These are phyloP conservation scores for Ceratina australensis DNA, from an alignment of 1,140 invertebrate genomes.

Conservation along the genomic window DNA sequence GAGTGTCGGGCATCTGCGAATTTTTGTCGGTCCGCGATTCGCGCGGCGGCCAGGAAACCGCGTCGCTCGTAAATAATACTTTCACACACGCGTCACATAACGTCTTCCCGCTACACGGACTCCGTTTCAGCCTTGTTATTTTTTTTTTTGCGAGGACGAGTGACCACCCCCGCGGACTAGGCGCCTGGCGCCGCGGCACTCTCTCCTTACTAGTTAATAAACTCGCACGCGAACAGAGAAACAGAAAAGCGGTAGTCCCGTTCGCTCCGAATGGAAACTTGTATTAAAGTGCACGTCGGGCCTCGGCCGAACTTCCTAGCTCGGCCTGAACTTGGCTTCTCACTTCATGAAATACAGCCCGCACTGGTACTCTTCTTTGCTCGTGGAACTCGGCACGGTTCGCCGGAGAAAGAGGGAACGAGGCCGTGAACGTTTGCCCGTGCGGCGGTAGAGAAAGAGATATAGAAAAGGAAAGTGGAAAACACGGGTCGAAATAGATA, in stretches of 20 bases:
- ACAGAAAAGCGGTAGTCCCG: conserved; percentile 6
- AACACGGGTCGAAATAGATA: conserved; percentile 36
- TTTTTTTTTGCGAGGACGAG: conserved; percentile 49
- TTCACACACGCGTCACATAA: conserved; percentile 58
- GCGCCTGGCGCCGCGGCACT: conserved; percentile 38
- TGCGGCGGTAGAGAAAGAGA: neutral
- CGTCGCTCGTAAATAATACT: conserved; percentile 55
- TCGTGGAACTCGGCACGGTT: conserved; percentile 47
- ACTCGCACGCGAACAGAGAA: conserved; percentile 39
- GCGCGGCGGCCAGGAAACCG: conserved; percentile 22
- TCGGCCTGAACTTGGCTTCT: conserved; percentile 59
- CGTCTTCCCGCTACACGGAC: conserved; percentile 58
- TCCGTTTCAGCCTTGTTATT: conserved; percentile 55
- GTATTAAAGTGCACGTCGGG: conserved; percentile 58
- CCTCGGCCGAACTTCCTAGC: conserved; percentile 41
- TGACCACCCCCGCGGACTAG: conserved; percentile 8
- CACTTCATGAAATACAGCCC: conserved; percentile 65
- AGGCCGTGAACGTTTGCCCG: neutral
- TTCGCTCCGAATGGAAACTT: conserved; percentile 57
- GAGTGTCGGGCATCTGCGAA: conserved; percentile 31
- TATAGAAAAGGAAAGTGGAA: neutral
- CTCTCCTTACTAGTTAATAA: conserved; percentile 58
- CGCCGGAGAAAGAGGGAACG: neutral
- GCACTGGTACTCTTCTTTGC: conserved; percentile 36
- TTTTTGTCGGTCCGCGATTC: conserved; percentile 39